phyloP scores from a whole-genome alignment of 2,888 invertebrate species.

The Halictus quadricinctus region DNA sequence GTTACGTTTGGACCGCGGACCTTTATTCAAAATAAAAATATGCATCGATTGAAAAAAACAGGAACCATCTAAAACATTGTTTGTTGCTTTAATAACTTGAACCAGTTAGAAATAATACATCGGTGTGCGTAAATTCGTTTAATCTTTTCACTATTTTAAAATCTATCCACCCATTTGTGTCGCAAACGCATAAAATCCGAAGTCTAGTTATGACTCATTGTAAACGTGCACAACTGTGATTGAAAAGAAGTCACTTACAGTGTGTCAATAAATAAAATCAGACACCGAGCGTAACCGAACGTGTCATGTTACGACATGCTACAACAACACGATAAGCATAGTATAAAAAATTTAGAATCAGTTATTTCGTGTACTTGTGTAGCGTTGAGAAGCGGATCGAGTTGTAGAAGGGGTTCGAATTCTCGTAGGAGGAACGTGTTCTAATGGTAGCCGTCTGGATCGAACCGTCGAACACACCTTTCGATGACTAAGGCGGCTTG shows the following conservation, averaged over 20 bases:
- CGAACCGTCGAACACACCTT: constrained; percentile 74
- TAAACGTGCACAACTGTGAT: neutral
- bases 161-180: neutral
- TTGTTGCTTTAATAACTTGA: neutral
- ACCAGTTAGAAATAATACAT: neutral
- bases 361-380: neutral
- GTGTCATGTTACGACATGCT: neutral
- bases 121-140: no score
- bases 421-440: constrained; percentile 10
- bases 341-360: neutral
- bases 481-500: constrained; percentile 78
- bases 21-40: no score
- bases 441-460: constrained; percentile 40
- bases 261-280: neutral
- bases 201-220: neutral
- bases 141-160: no score
- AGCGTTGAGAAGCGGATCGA: constrained; percentile 1
- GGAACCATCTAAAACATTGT: neutral
- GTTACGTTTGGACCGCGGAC: no score
- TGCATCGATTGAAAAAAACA: neutral
- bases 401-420: constrained; percentile 11
- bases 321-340: neutral
- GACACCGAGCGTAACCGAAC: neutral
- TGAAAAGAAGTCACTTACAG: neutral
- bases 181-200: no score